A percentile compares a stretch with the other conserved stretches of the same genome.
Evolutionary conservation across 2,113 vertebrate species (phyloP).

Genomic region (Eleginops maclovinus): DNA sequence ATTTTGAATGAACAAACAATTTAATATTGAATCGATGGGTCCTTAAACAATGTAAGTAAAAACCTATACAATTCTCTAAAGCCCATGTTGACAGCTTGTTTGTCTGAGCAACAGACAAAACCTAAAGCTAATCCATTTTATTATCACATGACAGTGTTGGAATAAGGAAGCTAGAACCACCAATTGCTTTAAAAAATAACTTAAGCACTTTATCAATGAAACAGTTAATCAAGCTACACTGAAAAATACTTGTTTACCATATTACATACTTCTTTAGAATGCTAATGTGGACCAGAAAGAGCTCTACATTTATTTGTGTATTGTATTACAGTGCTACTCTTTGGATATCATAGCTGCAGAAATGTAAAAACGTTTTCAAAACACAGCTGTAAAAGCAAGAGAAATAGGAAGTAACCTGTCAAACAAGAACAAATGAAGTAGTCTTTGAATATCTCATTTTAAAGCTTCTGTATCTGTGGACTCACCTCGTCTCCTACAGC

Average conservation of each 20-base stretch:
- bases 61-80: too few species aligned
- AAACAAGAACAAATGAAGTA: too few species aligned
- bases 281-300: neutral
- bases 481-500: conserved; percentile 39
- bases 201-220: neutral
- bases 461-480: neutral
- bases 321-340: neutral
- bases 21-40: neutral
- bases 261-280: neutral
- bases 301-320: neutral
- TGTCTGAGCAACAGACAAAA: too few species aligned
- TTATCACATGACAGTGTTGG: neutral
- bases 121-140: neutral
- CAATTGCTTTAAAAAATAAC: neutral
- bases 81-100: neutral
- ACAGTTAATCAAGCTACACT: neutral
- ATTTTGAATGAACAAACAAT: neutral
- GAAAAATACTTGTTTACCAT: neutral
- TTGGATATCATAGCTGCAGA: too few species aligned
- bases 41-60: neutral
- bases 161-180: neutral
- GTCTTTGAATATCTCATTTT: neutral
- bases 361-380: neutral
- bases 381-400: neutral
- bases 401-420: neutral